Evolutionary conservation across 1,140 invertebrate species (phyloP).

Genomic region (Magallana ariakensis): DNA sequence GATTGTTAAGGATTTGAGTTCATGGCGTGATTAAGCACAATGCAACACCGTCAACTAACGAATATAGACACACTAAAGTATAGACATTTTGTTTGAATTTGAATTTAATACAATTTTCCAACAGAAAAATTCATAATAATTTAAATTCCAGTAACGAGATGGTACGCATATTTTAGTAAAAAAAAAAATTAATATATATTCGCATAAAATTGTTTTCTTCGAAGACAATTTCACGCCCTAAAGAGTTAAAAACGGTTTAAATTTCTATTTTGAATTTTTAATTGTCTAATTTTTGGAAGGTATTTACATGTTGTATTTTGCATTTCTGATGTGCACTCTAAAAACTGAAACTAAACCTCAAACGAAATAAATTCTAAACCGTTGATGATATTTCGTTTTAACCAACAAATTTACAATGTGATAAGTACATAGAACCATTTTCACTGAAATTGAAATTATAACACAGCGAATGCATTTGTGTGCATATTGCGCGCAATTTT

Average conservation of each 20-base stretch:
- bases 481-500: too few relatives aligned
- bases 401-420: too few relatives aligned
- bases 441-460: too few relatives aligned
- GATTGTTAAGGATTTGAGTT: neutral
- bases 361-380: too few relatives aligned
- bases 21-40: too few relatives aligned
- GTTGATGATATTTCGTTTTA: too few relatives aligned
- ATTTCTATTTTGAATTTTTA: constrained; percentile 6
- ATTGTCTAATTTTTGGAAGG: neutral
- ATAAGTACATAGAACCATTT: too few relatives aligned
- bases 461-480: too few relatives aligned
- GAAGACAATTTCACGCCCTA: neutral
- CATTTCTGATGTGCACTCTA: neutral
- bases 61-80: too few relatives aligned
- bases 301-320: neutral
- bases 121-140: neutral
- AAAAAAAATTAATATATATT: neutral
- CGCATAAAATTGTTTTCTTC: neutral
- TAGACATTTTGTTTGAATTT: neutral
- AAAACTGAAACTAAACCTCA: too few relatives aligned
- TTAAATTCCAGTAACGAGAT: constrained; percentile 27
- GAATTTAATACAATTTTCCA: neutral
- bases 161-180: neutral
- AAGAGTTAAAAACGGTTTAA: neutral
- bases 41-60: too few relatives aligned